A percentile compares a stretch with the other conserved stretches of the same genome.
Conservation (phyloP, 2,888 invertebrate species). For the Temnothorax rugatulus region DNA sequence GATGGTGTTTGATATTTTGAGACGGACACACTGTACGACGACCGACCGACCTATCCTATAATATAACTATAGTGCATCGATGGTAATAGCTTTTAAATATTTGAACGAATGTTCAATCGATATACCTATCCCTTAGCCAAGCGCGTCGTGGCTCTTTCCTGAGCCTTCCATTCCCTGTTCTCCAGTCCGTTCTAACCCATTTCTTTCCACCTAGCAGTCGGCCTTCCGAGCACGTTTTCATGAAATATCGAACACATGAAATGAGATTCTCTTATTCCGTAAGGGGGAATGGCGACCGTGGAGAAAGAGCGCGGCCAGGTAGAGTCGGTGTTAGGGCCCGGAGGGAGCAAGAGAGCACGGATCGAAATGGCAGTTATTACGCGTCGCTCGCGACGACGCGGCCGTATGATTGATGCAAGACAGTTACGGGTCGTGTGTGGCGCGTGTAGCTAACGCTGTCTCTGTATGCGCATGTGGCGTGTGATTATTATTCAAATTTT, state of each 20-base stretch:
- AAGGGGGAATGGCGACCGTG: slow-evolving; percentile 53
- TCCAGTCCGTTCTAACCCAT: slow-evolving; percentile 72
- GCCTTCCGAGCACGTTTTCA: slow-evolving; percentile 77
- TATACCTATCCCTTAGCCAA: slow-evolving; percentile 77
- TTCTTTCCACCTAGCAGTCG: slow-evolving; percentile 65
- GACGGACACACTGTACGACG: slow-evolving; percentile 37
- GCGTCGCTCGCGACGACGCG: slow-evolving; percentile 59
- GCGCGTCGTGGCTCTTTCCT: slow-evolving; percentile 67
- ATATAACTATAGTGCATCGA: slow-evolving; percentile 77
- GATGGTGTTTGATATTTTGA: slow-evolving; percentile 43
- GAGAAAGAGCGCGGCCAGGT: slow-evolving; percentile 34
- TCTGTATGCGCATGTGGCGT: neutral
- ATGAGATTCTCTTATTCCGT: slow-evolving; percentile 80
- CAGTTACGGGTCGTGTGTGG: slow-evolving; percentile 31
- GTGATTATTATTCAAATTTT: slow-evolving; percentile 58
- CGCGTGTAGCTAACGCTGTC: slow-evolving; percentile 10
- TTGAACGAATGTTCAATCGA: slow-evolving; percentile 85
- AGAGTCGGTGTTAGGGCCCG: slow-evolving; percentile 41
- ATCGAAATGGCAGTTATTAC: slow-evolving; percentile 61
- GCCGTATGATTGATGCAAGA: slow-evolving; percentile 66
- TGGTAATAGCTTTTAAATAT: slow-evolving; percentile 85
- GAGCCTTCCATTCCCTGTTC: slow-evolving; percentile 61
- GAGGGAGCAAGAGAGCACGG: slow-evolving; percentile 36
- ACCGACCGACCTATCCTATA: slow-evolving; percentile 64
- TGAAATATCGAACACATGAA: slow-evolving; percentile 82